Base-by-base conservation (phyloP, 2,797 vertebrate species). In the Gadopsis bispinosus region DNA sequence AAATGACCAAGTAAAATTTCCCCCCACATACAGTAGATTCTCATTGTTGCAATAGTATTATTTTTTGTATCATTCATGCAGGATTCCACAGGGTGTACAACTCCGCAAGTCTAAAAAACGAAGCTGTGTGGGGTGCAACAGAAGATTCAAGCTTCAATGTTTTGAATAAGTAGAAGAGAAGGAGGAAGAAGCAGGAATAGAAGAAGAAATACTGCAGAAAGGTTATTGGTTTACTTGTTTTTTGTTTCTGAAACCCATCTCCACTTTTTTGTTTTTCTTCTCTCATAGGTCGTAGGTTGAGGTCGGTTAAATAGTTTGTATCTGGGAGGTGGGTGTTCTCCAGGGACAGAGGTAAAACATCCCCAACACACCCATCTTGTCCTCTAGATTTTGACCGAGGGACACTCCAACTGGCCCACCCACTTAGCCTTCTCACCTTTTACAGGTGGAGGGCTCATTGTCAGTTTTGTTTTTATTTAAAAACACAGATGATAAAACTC, bases 401-500 rank as follows among this genome's bases (percentile, higher is more conserved):
- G 84, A 84, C 83, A 74, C 65, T 66, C 90, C 84, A 90, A 91
- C 90, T 77, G 89, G 89, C 90, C 90, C 82, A 87, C 68, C 90
- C 90, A 89, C 89, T 61, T 62, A 37, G 79, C 85, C 88, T 47
- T 60, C 88, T 80, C 87, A 83, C 91, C 92, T 87, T 87, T 80
- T 84, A 91, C 64, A 89, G 94, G 92, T 59, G 83, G 80, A 88
- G 80, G 91, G 90, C 89, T 91, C 79, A 71, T 80, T 74, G 86
- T 93, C 89, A 93, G 80, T 87, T 90, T 93, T 87, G 92, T 93
- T 89, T 85, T 83, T 90, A 94, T 91, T 91, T 95, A 95, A 95
- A 96, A 95, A 96, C 94, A 94, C 92, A 96, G 97, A 98, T 98
- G 97, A 98, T 98, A 98, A 97, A 98, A 98, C 97, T 98, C 97